Base-by-base conservation (phyloP, 2,888 invertebrate species). In the Nebria brevicollis region DNA sequence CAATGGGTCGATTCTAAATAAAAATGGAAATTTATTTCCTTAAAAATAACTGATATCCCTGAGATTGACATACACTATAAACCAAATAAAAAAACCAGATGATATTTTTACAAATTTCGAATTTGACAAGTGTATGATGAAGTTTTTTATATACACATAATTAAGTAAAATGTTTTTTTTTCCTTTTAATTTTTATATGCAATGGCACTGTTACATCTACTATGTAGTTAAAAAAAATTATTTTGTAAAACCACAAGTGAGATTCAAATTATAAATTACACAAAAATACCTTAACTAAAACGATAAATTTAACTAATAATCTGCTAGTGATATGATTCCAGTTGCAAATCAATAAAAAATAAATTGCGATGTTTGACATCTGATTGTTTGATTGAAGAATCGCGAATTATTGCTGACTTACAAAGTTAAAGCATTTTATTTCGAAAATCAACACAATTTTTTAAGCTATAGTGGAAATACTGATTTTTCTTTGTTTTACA, bases 21-120 rank as follows among this genome's bases (percentile, higher is more conserved):
- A 66, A 66, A 77, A 72, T 64, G 41, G 20, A 74, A 74, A 72
- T 34, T 34, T 15, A 72, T 72, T 54, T 13, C 54, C 72, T 65
- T 77, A 77, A 77, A 64, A 72, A 72, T 42, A 79, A 80, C 54
- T 74, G 66, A 79, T 75, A 73, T 80, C 80, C 80, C 80, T 80
- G 80, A 80, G 80, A 26, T 68, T 54, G 43, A 43, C 65, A 80
- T 80, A 80, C 41, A 75, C 80, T 80, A 80, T 75, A 76, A 76
- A 68, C 66, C 70, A 77, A 54, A 77, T 20, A 65, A 66, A 72
- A 72, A 66, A 75, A 68, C 42, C 66, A 74, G 15, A 43, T 74
- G 43, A 11, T 68, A 20, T 41, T n/a, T 42, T 66, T 66, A 42
- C 73, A 79, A 20, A 43, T 74, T 79, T 74, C 75, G 79, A 79